Conservation (phyloP, 2,888 invertebrate genomes). For the Colostygia pectinataria region DNA sequence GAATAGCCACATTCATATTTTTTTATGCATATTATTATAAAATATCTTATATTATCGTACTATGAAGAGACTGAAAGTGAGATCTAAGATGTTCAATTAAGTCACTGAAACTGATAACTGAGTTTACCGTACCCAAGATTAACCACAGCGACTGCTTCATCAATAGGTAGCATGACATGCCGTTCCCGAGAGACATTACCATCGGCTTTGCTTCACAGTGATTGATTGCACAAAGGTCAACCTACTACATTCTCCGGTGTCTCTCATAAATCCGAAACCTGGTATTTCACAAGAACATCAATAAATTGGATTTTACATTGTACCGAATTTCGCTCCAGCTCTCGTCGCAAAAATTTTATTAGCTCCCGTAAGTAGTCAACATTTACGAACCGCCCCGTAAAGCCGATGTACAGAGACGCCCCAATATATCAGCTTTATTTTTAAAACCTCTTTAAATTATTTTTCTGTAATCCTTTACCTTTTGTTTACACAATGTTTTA, state of each 20-base stretch:
- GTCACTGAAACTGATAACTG: not conserved
- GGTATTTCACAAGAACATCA: slow-evolving; percentile 45
- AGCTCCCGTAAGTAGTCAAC: slow-evolving; percentile 48
- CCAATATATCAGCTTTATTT: slow-evolving; percentile 43
- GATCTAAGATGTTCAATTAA: not conserved
- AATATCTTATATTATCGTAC: too few species aligned
- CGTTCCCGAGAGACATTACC: slow-evolving; percentile 36
- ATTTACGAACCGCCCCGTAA: slow-evolving; percentile 56
- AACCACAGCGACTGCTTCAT: slow-evolving; percentile 22
- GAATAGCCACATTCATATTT: too few species aligned
- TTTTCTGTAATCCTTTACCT: not conserved
- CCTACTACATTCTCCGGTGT: slow-evolving; percentile 36
- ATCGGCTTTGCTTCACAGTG: slow-evolving; percentile 33
- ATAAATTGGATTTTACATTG: slow-evolving; percentile 64
- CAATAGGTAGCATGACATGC: slow-evolving; percentile 39
- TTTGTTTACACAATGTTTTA: too few species aligned
- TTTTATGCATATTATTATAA: too few species aligned
- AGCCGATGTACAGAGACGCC: slow-evolving; percentile 48
- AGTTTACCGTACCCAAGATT: slow-evolving; percentile 8
- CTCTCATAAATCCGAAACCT: slow-evolving; percentile 48
- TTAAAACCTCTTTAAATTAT: slow-evolving; percentile 30
- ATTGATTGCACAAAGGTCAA: slow-evolving; percentile 54
- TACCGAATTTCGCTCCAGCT: slow-evolving; percentile 46
- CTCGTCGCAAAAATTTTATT: slow-evolving; percentile 55
- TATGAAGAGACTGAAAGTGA: not conserved